Evolutionary conservation across 2,888 invertebrate genomes (phyloP).

Genomic region (Acrobasis suavella): DNA sequence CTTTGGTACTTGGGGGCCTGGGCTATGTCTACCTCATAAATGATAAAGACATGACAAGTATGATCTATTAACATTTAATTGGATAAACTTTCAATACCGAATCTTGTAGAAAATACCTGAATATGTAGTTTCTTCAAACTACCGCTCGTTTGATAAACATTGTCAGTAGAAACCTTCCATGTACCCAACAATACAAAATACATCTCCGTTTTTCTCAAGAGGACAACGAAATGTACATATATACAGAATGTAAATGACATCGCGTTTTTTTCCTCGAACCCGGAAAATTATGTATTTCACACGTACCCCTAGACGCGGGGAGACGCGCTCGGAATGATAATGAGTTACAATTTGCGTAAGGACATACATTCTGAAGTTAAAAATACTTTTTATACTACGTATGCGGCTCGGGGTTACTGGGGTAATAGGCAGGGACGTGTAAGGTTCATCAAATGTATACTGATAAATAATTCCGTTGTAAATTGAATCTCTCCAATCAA

Average conservation of each 20-base stretch:
- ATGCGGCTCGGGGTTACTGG: slow-evolving; percentile 4
- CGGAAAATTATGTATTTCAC: slow-evolving; percentile 52
- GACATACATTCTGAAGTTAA: slow-evolving; percentile 19
- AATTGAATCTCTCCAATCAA: too few species aligned
- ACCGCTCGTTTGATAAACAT: background rate
- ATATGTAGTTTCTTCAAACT: too few species aligned
- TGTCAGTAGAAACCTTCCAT: background rate
- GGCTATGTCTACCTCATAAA: too few species aligned
- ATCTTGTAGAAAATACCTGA: too few species aligned
- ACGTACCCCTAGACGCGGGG: slow-evolving; percentile 42
- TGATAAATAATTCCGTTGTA: too few species aligned
- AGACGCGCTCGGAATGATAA: slow-evolving; percentile 43
- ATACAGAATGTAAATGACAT: slow-evolving; percentile 48
- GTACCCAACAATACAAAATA: background rate
- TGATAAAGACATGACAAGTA: too few species aligned
- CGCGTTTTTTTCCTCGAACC: slow-evolving; percentile 42
- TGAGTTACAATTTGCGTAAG: slow-evolving; percentile 33
- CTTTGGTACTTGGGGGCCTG: too few species aligned
- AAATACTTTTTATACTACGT: slow-evolving; percentile 18
- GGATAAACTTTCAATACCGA: too few species aligned
- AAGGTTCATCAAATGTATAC: background rate
- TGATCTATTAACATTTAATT: too few species aligned
- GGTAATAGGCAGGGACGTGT: background rate
- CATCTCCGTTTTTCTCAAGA: slow-evolving; percentile 1
- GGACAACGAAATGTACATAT: slow-evolving; percentile 27